Evolutionary conservation across 2,888 invertebrate genomes (phyloP).

Genomic region (Leistus spinibarbis): DNA sequence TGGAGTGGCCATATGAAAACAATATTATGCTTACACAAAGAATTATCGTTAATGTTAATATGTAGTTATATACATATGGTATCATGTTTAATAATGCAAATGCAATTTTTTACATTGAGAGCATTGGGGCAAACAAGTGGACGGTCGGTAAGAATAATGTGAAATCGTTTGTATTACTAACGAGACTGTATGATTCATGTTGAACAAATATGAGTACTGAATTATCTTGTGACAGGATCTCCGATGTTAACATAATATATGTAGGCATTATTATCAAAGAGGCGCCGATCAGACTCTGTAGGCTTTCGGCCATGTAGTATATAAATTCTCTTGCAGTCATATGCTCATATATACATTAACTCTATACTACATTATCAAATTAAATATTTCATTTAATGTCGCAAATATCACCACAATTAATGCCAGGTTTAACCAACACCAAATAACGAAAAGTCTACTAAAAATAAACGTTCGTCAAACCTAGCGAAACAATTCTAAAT

Average conservation of each 20-base stretch:
- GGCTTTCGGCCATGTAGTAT: conserved; percentile 28
- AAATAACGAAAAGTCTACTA: not conserved
- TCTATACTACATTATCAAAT: not conserved
- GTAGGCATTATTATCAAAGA: conserved; percentile 36
- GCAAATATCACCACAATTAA: no score
- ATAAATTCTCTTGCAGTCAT: conserved; percentile 22
- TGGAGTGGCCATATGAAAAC: not conserved
- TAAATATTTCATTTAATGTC: not conserved
- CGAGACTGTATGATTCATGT: conserved; percentile 25
- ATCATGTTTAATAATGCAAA: conserved; percentile 2
- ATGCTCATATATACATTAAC: not conserved
- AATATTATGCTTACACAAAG: no score
- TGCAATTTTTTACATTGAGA: not conserved
- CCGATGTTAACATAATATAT: conserved; percentile 34
- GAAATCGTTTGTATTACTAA: conserved; percentile 21
- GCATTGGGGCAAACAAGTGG: not conserved
- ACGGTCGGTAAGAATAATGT: not conserved
- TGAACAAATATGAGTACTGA: conserved; percentile 34
- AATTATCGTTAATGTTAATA: not conserved
- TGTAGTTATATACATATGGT: not conserved
- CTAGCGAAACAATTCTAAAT: no score
- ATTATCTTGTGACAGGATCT: conserved; percentile 30
- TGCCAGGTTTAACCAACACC: no score
- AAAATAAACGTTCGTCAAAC: no score
- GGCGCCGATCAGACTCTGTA: conserved; percentile 29